Percentiles rank a stretch among this genome's conserved stretches.
Evolutionary conservation across 2,113 vertebrate genomes (phyloP).

Genomic region (Clarias batrachus): DNA sequence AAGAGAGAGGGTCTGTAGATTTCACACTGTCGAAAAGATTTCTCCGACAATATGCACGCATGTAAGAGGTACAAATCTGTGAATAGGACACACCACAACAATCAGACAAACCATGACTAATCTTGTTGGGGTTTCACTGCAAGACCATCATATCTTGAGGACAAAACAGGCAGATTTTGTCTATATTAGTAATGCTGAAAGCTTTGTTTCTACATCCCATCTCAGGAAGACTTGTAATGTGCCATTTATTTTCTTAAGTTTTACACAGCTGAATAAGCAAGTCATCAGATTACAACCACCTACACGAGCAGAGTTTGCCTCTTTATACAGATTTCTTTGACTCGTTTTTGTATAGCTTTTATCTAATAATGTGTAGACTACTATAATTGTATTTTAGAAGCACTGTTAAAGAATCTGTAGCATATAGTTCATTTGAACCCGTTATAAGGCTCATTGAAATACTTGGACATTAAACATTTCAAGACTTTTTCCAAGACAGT

Average conservation of each 20-base stretch:
- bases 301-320: neutral
- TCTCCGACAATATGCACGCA: slow-evolving; percentile 31
- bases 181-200: slow-evolving; percentile 35
- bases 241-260: slow-evolving; percentile 49
- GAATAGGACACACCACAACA: slow-evolving; percentile 45
- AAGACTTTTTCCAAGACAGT: no score
- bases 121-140: slow-evolving; percentile 55
- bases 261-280: slow-evolving; percentile 24
- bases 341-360: neutral
- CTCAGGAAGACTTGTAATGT: neutral
- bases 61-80: slow-evolving; percentile 45
- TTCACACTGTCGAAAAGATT: slow-evolving; percentile 56
- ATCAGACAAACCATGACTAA: slow-evolving; percentile 67
- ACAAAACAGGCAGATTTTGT: slow-evolving; percentile 52
- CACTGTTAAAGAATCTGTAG: neutral
- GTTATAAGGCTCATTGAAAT: no score
- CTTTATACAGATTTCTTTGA: neutral
- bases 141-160: slow-evolving; percentile 52
- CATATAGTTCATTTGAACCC: no score
- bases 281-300: slow-evolving; percentile 23
- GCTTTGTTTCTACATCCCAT: neutral
- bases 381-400: neutral
- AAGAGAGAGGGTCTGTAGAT: slow-evolving; percentile 27
- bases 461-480: no score
- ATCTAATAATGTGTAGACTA: neutral